Conservation (phyloP, 2,888 invertebrate species). For the Troides helena region DNA sequence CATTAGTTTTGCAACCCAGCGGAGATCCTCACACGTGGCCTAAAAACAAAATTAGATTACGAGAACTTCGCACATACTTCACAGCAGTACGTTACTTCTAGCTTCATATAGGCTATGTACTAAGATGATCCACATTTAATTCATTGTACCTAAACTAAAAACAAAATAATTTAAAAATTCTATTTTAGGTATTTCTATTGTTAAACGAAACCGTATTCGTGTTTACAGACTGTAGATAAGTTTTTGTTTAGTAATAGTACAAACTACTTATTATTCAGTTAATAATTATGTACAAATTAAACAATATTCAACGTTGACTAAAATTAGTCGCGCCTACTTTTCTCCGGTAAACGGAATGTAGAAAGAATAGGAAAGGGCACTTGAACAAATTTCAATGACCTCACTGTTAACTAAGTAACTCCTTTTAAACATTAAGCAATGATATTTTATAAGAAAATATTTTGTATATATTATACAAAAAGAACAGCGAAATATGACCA, state of each 20-base stretch:
- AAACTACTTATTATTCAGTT: neutral
- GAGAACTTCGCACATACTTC: neutral
- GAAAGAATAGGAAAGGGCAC: slow-evolving; percentile 43
- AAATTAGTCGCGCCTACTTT: slow-evolving; percentile 18
- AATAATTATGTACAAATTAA: slow-evolving; percentile 9
- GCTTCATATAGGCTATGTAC: neutral
- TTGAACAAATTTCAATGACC: slow-evolving; percentile 62
- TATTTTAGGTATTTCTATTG: too few relatives aligned
- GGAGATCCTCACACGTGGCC: slow-evolving; percentile 25
- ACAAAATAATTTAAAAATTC: too few relatives aligned
- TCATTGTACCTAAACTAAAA: too few relatives aligned
- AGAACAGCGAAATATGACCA: too few relatives aligned
- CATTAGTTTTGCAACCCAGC: slow-evolving; percentile 23
- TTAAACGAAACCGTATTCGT: too few relatives aligned
- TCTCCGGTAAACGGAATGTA: slow-evolving; percentile 11
- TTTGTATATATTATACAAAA: neutral
- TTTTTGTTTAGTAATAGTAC: neutral
- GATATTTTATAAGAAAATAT: neutral
- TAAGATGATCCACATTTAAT: too few relatives aligned
- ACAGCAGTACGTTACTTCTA: neutral
- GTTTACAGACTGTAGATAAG: too few relatives aligned
- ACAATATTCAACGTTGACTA: slow-evolving; percentile 9
- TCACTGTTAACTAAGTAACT: slow-evolving; percentile 16
- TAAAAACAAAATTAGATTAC: slow-evolving; percentile 27
- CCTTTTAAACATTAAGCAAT: slow-evolving; percentile 2